phyloP scores from a whole-genome alignment of 30 jellyfish, hydroid and myxozoan genomes.

The Pseudorhiza aurosa region DNA sequence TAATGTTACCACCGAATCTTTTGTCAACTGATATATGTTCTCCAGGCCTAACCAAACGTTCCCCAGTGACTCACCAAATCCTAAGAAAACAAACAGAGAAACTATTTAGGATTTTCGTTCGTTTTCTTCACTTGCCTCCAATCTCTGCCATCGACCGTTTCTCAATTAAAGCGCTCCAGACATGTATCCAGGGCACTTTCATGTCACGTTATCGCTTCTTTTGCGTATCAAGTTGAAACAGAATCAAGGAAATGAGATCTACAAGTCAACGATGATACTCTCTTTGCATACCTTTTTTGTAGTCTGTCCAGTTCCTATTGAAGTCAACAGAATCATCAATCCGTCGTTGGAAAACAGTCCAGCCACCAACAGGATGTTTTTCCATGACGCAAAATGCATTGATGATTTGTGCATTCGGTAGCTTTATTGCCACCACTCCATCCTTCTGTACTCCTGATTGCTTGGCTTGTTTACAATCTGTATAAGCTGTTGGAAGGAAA shows the following conservation, averaged over 20 bases:
- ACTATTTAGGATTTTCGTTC: too few relatives aligned
- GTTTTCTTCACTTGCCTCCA: too few relatives aligned
- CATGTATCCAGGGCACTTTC: too few relatives aligned
- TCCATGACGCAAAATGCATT: neutral
- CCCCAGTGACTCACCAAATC: neutral
- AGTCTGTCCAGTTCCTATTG: neutral
- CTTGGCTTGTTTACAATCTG: neutral
- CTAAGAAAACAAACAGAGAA: neutral
- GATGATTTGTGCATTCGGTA: neutral
- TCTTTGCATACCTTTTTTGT: too few relatives aligned
- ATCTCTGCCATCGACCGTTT: too few relatives aligned
- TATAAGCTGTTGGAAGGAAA: neutral
- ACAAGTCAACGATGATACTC: too few relatives aligned
- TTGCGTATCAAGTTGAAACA: too few relatives aligned
- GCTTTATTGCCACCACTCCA: neutral
- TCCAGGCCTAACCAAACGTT: conserved; percentile 15
- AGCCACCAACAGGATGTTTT: neutral
- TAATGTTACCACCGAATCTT: neutral
- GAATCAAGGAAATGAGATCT: too few relatives aligned
- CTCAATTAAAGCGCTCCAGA: too few relatives aligned
- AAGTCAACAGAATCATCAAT: neutral
- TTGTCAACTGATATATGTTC: neutral
- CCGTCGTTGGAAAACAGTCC: neutral
- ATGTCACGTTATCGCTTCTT: too few relatives aligned
- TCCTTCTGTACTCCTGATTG: neutral